These are phyloP conservation scores for Symphodus melops DNA, from an alignment of 2,113 vertebrate genomes.

Conservation along the genomic window DNA sequence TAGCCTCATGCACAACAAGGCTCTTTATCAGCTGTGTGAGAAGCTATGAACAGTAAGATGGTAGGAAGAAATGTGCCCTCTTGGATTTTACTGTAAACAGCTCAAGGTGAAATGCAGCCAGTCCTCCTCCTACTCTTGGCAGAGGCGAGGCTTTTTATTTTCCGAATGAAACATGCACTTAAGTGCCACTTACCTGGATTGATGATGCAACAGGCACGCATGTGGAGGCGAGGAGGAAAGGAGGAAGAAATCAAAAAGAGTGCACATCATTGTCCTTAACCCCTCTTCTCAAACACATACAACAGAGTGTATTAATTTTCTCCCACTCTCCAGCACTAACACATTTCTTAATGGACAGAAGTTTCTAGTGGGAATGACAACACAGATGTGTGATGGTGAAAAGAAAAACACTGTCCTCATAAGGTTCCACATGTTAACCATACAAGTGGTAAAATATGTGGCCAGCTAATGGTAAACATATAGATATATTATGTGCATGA, in stretches of 20 bases:
- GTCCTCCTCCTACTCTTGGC: slow-evolving; percentile 44
- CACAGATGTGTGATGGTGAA: background rate
- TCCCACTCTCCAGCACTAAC: background rate
- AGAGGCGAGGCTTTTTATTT: slow-evolving; percentile 30
- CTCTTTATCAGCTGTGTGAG: slow-evolving; percentile 9
- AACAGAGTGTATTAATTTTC: background rate
- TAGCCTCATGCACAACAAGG: background rate
- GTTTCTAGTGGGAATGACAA: background rate
- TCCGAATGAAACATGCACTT: slow-evolving; percentile 33
- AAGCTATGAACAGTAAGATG: slow-evolving; percentile 11
- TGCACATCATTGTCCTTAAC: background rate
- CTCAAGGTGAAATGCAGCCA: slow-evolving; percentile 43
- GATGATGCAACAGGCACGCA: slow-evolving; percentile 25
- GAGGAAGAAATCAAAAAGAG: background rate
- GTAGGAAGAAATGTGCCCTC: slow-evolving; percentile 24
- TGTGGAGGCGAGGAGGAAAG: background rate
- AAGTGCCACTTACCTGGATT: slow-evolving; percentile 47
- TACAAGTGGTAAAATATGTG: background rate
- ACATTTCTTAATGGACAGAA: slow-evolving; percentile 4
- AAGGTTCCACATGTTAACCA: slow-evolving; percentile 29
- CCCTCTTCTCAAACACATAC: background rate
- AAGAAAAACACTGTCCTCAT: slow-evolving; percentile 70
- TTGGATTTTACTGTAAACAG: slow-evolving; percentile 37
- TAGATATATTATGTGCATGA: background rate
- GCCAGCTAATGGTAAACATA: background rate